Conservation (phyloP, 2,888 invertebrate genomes). For the Gari tellinella region DNA sequence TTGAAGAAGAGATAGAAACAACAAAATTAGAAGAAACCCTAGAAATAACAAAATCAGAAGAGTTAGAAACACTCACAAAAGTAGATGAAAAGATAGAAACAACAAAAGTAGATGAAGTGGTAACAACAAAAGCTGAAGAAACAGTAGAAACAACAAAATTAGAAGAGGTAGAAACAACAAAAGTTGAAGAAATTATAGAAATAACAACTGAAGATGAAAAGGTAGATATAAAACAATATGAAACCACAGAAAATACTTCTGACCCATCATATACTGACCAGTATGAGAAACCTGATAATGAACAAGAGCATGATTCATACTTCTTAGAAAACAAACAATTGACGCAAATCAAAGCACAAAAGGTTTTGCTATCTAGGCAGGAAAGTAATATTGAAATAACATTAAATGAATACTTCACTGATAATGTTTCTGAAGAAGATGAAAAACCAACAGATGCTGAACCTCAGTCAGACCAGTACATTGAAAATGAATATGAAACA, state of each 20-base stretch:
- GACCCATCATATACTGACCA: not conserved
- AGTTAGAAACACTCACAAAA: not conserved
- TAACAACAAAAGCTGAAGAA: not conserved
- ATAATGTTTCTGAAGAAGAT: no score
- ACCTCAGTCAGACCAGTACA: not conserved
- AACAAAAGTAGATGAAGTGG: not conserved
- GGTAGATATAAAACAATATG: not conserved
- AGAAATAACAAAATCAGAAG: no score
- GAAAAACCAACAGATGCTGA: constrained; percentile 28
- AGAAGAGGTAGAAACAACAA: not conserved
- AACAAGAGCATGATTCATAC: constrained; percentile 31
- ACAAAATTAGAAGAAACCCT: no score
- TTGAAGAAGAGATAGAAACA: no score
- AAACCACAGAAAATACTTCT: not conserved
- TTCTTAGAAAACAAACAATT: constrained; percentile 18
- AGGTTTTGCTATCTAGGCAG: constrained; percentile 51
- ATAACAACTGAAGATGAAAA: not conserved
- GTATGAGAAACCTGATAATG: constrained; percentile 16
- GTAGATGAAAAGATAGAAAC: not conserved
- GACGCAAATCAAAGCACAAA: constrained; percentile 33
- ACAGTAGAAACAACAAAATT: not conserved
- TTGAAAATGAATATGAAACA: constrained; percentile 31
- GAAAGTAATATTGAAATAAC: constrained; percentile 62
- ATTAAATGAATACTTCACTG: constrained; percentile 42
- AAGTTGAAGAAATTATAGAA: not conserved